Evolutionary conservation across 2,113 vertebrate species (phyloP), one percentile per base, ranked within the genome.

Genomic region (Gobiocypris rarus): DNA sequence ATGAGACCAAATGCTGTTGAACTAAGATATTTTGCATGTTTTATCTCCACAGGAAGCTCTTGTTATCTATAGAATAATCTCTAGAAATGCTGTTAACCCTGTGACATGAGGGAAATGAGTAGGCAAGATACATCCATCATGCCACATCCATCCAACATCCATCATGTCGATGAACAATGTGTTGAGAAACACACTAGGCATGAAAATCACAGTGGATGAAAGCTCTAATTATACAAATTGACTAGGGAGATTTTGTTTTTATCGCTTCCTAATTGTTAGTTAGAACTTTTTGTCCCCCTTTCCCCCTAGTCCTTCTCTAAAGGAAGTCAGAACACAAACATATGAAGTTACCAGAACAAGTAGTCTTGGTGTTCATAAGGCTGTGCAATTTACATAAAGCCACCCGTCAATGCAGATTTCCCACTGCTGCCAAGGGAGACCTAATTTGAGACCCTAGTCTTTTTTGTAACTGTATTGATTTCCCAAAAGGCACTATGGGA

Each of bases 61-160:
- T 26, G 26, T 67, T 84, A 84, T 87, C 86, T 74, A 59, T 71
- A 80, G 78, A 79, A 69, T 56, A 43, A 84, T 85, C 69, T 65
- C n/a, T 52, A 61, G 71, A 83, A 81, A 83, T 48, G 65, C 74
- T 31, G 83, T 84, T 85, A 84, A 85, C 83, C 85, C 77, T 85
- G 24, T 82, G 85, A 85, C 85, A 81, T 75, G 75, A 54, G 19
- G 50, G 5, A 84, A 85, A 86, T 87, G 81, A 87, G 56, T 65
- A 70, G 81, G 77, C 22, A 59, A 38, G 70, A 84, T 76, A 10
- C 61, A 84, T 83, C 43, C 14, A 71, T 80, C 45, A 54, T 61
- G 52, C n/a, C n/a, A 79, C 34, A 81, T 73, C 41, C 28, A 70
- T 31, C 48, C 48, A 19, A 54, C 73, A 54, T 52, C 58, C 58